Evolutionary conservation across 2,113 vertebrate species (phyloP).

Genomic region (Tautogolabrus adspersus): DNA sequence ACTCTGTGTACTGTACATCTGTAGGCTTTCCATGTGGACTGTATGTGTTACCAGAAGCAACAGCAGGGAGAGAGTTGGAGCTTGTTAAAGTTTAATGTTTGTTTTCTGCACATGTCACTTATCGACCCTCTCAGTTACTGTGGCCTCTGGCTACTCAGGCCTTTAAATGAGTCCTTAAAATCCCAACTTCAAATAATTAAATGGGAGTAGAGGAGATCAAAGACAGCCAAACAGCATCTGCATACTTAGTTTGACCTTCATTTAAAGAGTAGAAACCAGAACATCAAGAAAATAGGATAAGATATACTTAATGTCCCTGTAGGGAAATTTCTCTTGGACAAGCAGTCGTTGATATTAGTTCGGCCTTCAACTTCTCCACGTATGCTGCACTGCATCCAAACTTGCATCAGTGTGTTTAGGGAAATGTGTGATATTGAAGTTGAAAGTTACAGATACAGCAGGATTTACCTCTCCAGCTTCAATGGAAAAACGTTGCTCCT

Average conservation of each 20-base stretch:
- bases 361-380: conserved; percentile 17
- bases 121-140: conserved; percentile 59
- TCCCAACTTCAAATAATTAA: conserved; percentile 42
- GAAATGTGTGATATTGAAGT: too few relatives aligned
- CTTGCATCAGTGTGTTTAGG: conserved; percentile 11
- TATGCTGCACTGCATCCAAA: conserved; percentile 42
- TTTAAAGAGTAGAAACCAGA: conserved; percentile 21
- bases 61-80: conserved; percentile 38
- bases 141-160: conserved; percentile 20
- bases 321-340: too few relatives aligned
- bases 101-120: conserved; percentile 59
- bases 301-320: too few relatives aligned
- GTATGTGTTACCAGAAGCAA: conserved; percentile 60
- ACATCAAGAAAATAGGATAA: not conserved
- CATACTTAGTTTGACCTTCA: conserved; percentile 9
- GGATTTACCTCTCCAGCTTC: not conserved
- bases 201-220: conserved; percentile 42
- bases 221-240: conserved; percentile 41
- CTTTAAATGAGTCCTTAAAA: conserved; percentile 19
- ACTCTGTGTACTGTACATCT: not conserved
- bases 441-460: too few relatives aligned
- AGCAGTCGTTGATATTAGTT: too few relatives aligned
- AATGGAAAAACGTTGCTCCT: conserved; percentile 18
- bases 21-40: conserved; percentile 5
- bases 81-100: conserved; percentile 81